Conservation (phyloP, 1,140 invertebrate genomes). For the Euura saliciscinereae region DNA sequence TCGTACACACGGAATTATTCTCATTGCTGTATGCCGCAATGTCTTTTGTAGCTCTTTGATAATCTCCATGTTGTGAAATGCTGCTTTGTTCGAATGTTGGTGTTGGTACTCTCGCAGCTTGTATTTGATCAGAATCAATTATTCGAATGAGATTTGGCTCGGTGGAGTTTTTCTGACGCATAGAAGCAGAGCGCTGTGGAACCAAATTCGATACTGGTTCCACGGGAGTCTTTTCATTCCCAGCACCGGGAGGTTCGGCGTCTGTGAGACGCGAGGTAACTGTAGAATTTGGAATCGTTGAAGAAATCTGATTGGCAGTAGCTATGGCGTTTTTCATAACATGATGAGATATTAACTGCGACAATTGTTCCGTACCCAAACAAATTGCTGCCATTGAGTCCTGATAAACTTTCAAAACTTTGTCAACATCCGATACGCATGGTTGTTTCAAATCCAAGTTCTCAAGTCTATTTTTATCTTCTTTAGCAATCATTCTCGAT, state of each 20-base stretch:
- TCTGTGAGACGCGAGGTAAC: too few relatives aligned
- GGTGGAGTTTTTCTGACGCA: background rate
- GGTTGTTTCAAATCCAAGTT: slow-evolving; percentile 21
- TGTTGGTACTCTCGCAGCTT: background rate
- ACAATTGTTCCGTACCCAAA: slow-evolving; percentile 18
- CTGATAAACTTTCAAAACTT: slow-evolving; percentile 21
- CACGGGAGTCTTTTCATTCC: background rate
- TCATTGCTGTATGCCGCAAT: background rate
- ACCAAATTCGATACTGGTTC: background rate
- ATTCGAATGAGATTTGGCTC: background rate
- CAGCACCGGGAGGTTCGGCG: background rate
- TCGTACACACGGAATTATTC: background rate
- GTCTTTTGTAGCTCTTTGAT: background rate
- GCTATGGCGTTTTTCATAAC: slow-evolving; percentile 3
- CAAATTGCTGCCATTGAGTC: slow-evolving; percentile 19
- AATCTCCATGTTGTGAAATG: background rate
- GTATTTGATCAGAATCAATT: background rate
- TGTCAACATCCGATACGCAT: slow-evolving; percentile 18
- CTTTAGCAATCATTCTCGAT: background rate
- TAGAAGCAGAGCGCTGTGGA: background rate
- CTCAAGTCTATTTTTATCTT: background rate
- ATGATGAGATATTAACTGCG: slow-evolving; percentile 14
- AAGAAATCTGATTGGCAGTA: background rate
- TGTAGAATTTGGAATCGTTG: background rate
- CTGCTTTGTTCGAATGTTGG: background rate